Conservation (phyloP, 2,888 invertebrate genomes). For the Acleris cristana region DNA sequence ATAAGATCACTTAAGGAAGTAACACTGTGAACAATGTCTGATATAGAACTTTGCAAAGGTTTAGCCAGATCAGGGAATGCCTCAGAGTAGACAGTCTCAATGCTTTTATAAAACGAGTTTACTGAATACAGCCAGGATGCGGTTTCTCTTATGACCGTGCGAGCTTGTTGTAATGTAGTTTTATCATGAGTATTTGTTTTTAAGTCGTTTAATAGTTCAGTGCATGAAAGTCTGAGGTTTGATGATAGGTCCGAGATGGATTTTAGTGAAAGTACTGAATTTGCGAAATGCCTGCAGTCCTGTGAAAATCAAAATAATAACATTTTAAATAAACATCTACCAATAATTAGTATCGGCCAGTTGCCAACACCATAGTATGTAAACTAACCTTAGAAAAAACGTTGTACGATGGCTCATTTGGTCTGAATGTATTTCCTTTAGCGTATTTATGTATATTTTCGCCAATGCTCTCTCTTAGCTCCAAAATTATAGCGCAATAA, state of each 20-base stretch:
- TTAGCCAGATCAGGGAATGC: constrained; percentile 92
- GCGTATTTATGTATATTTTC: constrained; percentile 71
- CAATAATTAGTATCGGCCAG: not conserved
- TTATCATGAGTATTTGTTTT: constrained; percentile 46
- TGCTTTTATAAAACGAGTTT: constrained; percentile 80
- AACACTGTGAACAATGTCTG: constrained; percentile 87
- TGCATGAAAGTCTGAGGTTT: constrained; percentile 53
- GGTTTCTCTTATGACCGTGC: constrained; percentile 68
- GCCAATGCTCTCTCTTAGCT: constrained; percentile 63
- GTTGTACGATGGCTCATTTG: constrained; percentile 76
- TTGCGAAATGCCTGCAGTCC: constrained; percentile 78
- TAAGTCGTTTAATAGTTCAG: constrained; percentile 50
- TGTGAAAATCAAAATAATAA: constrained; percentile 49
- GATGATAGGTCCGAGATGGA: constrained; percentile 55
- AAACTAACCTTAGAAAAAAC: constrained; percentile 79
- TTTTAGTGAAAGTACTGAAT: constrained; percentile 67
- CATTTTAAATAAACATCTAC: not conserved
- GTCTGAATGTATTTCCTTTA: constrained; percentile 82
- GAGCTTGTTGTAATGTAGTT: constrained; percentile 49
- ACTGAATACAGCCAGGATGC: constrained; percentile 81
- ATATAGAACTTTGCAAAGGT: constrained; percentile 87
- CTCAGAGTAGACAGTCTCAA: constrained; percentile 81
- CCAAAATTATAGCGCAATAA: constrained; percentile 69
- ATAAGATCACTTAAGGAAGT: constrained; percentile 82
- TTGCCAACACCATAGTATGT: not conserved